phyloP scores from a whole-genome alignment of 2,888 invertebrate genomes.

The Pterobdella sp. region DNA sequence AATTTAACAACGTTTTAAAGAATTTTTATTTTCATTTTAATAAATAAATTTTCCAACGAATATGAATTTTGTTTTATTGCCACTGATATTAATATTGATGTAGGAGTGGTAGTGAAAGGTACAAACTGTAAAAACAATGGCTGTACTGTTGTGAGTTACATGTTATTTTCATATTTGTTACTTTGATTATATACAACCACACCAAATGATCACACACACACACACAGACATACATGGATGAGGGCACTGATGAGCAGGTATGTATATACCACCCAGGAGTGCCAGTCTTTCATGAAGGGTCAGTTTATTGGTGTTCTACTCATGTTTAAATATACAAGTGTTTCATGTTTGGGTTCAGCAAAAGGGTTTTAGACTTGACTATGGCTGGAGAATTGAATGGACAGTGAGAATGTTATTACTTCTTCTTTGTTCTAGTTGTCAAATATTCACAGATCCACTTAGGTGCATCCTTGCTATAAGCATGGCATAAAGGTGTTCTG shows the following conservation, averaged over 20 bases:
- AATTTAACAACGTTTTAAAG: conserved; percentile 3
- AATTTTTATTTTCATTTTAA: too few species aligned
- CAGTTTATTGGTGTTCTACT: conserved; percentile 31
- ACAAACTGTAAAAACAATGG: conserved; percentile 78
- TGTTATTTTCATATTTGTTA: not conserved
- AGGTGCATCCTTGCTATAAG: too few species aligned
- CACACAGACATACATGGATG: conserved; percentile 60
- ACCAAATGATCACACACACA: not conserved
- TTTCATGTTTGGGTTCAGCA: too few species aligned
- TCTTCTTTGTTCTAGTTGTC: too few species aligned
- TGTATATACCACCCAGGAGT: conserved; percentile 79
- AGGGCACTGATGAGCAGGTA: conserved; percentile 46
- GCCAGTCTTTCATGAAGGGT: conserved; percentile 89
- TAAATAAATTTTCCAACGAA: not conserved
- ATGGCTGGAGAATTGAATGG: too few species aligned
- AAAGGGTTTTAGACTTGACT: too few species aligned
- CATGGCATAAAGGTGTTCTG: too few species aligned
- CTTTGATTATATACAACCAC: not conserved
- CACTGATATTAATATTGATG: not conserved
- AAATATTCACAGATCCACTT: too few species aligned
- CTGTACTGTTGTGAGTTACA: conserved; percentile 58
- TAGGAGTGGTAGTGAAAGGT: conserved; percentile 56
- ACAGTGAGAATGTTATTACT: too few species aligned
- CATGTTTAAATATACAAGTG: too few species aligned
- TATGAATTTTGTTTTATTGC: not conserved